Base-by-base conservation (phyloP, 2,797 vertebrate genomes). In the Eulemur mongoz region DNA sequence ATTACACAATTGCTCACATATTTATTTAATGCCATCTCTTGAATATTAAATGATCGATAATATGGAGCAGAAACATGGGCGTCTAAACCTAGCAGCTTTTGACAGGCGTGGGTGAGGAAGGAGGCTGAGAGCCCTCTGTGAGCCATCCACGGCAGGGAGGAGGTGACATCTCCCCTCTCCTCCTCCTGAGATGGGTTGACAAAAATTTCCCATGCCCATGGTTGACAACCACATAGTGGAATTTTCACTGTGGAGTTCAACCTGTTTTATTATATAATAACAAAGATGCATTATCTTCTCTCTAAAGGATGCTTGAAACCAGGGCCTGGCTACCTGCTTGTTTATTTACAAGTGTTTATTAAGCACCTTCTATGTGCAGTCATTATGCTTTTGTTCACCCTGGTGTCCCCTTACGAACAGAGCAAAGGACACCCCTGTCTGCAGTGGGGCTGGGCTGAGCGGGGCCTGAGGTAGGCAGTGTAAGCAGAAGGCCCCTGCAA, bases 11-110 rank as follows among this genome's bases (percentile, higher is more conserved):
- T 85, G 27, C 61, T 72, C 83, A 40, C 63, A 38, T 93, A 91
- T 93, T 94, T 97, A 82, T 91, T 95, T 95, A 93, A 92, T 83
- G 87, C 54, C 50, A 43, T 92, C 93, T 96, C 97, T 90, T 96
- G 94, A 97, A 97, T 95, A 96, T 93, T 91, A 95, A 97, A 73
- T 30, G 25, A 69, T 54, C 6, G 5, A 87, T 96, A 86, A 88
- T 88, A 75, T 4, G 9, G 89, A 89, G 65, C 82, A 92, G 82
- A 86, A 91, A 73, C 73, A 80, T 7, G 38, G n/a, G 70, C 17
- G 4, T 94, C 82, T 59, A 85, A 89, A 86, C 70, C 80, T 27
- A 65, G 73, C 43, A 95, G 81, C 69, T 95, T 92, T 20, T 35
- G 82, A 82, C 50, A 80, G 79, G 63, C 35, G 0, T 75, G 17